Evolutionary conservation across 2,888 invertebrate species (phyloP).

Genomic region (Diarsia mendica): DNA sequence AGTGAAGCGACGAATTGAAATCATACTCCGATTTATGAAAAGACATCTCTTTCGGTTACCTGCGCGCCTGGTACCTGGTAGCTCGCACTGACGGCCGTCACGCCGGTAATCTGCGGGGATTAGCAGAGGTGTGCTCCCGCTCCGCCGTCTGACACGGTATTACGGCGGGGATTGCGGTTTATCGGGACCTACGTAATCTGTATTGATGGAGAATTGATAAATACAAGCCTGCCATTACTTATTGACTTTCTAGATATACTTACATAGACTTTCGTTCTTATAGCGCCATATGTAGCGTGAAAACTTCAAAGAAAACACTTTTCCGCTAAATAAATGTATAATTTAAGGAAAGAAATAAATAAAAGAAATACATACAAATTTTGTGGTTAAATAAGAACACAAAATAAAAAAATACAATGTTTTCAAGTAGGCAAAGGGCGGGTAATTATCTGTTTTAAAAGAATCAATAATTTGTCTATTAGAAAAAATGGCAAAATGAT

Average conservation of each 20-base stretch:
- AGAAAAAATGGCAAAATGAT: no score
- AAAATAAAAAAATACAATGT: no score
- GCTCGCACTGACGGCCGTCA: constrained; percentile 5
- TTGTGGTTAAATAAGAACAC: no score
- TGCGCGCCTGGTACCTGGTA: constrained; percentile 2
- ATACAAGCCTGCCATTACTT: background rate
- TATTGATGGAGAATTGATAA: constrained; percentile 17
- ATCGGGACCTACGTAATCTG: background rate
- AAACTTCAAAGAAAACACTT: no score
- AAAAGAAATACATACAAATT: no score
- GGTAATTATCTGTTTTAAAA: no score
- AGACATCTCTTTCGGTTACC: background rate
- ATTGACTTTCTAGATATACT: background rate
- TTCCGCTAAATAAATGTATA: no score
- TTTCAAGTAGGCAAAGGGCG: no score
- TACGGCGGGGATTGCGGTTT: constrained; percentile 5
- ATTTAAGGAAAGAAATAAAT: no score
- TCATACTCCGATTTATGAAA: constrained; percentile 24
- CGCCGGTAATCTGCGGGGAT: constrained; percentile 30
- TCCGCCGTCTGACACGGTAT: background rate
- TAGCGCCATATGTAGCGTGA: no score
- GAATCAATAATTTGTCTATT: no score
- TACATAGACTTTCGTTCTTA: background rate
- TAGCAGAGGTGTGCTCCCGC: constrained; percentile 29
- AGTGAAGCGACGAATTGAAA: constrained; percentile 42